Evolutionary conservation across 2,113 vertebrate species (phyloP).

Genomic region (Platysternon megacephalum): DNA sequence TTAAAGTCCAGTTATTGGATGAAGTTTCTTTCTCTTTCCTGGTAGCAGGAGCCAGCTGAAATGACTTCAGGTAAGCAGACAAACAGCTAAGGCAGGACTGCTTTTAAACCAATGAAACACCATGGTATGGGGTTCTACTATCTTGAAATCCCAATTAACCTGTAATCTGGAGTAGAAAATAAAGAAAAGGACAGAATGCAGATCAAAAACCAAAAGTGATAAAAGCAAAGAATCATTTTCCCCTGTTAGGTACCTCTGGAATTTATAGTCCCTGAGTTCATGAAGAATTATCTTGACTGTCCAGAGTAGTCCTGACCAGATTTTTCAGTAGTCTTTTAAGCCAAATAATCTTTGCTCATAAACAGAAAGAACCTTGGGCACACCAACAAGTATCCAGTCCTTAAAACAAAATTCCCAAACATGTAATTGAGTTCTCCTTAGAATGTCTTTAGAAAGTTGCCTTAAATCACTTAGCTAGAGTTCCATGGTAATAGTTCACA

Average conservation of each 20-base stretch:
- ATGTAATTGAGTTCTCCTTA: neutral
- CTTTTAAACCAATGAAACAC: neutral
- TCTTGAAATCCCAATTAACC: conserved; percentile 3
- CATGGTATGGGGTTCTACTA: neutral
- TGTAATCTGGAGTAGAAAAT: neutral
- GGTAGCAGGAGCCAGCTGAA: neutral
- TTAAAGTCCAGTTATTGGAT: conserved; percentile 6
- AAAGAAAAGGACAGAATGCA: neutral
- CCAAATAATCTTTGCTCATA: neutral
- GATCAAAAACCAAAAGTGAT: neutral
- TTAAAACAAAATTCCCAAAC: accelerated
- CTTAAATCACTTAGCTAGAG: too few relatives aligned
- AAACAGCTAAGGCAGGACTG: neutral
- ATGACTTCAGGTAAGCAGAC: neutral
- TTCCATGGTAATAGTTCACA: accelerated
- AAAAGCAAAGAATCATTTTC: conserved; percentile 29
- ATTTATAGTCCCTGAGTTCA: neutral
- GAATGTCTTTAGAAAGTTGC: neutral
- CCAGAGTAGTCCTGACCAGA: neutral
- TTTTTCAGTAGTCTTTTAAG: neutral
- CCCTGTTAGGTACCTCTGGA: neutral
- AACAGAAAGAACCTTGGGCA: neutral
- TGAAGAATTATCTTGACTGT: neutral
- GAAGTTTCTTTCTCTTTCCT: neutral
- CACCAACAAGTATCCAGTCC: neutral